Conservation (phyloP, 2,888 invertebrate species). For the Aporophyla nigra region DNA sequence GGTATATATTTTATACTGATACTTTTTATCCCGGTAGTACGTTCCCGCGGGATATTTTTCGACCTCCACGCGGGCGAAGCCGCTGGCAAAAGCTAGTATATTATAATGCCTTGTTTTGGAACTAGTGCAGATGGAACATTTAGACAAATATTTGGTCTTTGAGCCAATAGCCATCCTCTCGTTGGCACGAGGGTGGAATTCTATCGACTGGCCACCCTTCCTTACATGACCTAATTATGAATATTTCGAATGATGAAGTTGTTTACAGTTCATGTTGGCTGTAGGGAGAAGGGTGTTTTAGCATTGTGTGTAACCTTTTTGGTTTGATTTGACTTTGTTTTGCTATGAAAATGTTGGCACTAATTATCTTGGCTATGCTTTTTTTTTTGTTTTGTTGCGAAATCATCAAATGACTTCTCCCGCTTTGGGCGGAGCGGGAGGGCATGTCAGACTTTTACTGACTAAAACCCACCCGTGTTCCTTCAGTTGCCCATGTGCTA, state of each 20-base stretch:
- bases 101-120: conserved; percentile 6
- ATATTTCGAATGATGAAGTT: conserved; percentile 1
- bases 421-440: too few species aligned
- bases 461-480: too few species aligned
- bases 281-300: too few species aligned
- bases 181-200: neutral
- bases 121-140: neutral
- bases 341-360: neutral
- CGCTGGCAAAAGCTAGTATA: too few species aligned
- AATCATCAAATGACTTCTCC: too few species aligned
- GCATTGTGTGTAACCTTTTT: neutral
- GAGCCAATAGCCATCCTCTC: neutral
- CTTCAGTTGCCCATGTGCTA: too few species aligned
- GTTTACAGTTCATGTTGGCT: neutral
- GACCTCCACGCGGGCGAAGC: too few species aligned
- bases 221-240: neutral
- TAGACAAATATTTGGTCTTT: conserved; percentile 11
- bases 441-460: too few species aligned
- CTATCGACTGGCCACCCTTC: conserved; percentile 16
- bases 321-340: neutral
- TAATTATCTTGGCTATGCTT: neutral
- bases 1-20: too few species aligned
- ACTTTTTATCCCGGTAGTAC: too few species aligned
- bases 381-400: too few species aligned
- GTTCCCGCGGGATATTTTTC: too few species aligned